Evolutionary conservation across 1,140 invertebrate species (phyloP).

Genomic region (Calliphora vicina): DNA sequence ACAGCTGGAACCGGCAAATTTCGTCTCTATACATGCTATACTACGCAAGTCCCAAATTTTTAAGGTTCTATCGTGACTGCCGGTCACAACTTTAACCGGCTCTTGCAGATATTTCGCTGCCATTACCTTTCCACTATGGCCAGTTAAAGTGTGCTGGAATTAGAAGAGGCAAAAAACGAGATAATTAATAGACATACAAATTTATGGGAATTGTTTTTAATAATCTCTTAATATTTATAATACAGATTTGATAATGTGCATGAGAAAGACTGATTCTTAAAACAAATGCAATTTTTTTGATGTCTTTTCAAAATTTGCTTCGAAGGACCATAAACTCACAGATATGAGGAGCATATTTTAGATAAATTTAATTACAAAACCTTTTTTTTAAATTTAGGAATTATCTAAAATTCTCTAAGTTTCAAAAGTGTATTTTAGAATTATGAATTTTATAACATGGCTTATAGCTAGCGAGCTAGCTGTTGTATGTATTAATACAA

Average conservation of each 20-base stretch:
- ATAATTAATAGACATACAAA: too few relatives aligned
- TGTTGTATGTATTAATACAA: conserved; percentile 8
- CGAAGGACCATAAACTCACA: too few relatives aligned
- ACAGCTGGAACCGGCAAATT: conserved; percentile 96
- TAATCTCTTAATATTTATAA: too few relatives aligned
- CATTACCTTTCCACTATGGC: conserved; percentile 95
- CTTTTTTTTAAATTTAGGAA: neutral
- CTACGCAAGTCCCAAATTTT: conserved; percentile 97
- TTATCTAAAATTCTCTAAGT: neutral
- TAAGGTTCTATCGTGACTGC: conserved; percentile 93
- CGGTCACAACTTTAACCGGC: conserved; percentile 88
- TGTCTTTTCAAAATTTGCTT: too few relatives aligned
- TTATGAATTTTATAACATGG: neutral
- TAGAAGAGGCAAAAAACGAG: conserved; percentile 23
- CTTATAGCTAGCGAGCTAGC: too few relatives aligned
- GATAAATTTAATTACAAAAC: too few relatives aligned
- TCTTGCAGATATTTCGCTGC: conserved; percentile 92
- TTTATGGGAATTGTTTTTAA: too few relatives aligned
- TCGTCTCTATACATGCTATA: conserved; percentile 92
- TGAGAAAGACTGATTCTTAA: too few relatives aligned
- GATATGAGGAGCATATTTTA: too few relatives aligned
- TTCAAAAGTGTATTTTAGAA: neutral
- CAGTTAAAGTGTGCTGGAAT: conserved; percentile 91
- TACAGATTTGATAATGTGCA: too few relatives aligned
- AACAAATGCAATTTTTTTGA: too few relatives aligned